These are phyloP conservation scores for Psilopsiagon aymara DNA, from an alignment of 2,113 vertebrate genomes.

Conservation along the genomic window DNA sequence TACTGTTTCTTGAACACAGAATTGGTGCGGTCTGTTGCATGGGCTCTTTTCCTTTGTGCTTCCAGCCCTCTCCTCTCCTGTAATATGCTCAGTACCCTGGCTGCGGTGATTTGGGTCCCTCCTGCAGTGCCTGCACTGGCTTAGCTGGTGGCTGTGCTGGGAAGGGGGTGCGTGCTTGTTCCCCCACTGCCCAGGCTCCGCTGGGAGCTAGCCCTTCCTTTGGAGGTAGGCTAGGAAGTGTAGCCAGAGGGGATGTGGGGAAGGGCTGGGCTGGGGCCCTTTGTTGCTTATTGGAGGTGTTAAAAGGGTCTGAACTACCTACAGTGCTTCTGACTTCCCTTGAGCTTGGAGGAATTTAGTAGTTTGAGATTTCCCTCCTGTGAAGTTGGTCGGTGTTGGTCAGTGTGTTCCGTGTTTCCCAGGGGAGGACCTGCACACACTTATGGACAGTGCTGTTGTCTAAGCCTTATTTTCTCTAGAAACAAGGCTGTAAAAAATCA, in stretches of 20 bases:
- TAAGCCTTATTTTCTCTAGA: background rate
- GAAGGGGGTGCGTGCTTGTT: fast-evolving
- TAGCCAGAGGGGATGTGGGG: background rate
- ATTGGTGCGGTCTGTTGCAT: background rate
- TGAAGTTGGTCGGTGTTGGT: background rate
- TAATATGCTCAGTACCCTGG: background rate
- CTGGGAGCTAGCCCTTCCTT: background rate
- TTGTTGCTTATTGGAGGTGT: fast-evolving
- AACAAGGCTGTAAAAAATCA: background rate
- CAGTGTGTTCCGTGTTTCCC: background rate
- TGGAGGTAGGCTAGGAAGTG: background rate
- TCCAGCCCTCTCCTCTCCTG: background rate
- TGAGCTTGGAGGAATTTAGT: background rate
- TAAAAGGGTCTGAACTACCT: background rate
- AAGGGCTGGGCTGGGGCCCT: background rate
- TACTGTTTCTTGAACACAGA: background rate
- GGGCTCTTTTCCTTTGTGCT: background rate
- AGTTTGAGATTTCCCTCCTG: background rate
- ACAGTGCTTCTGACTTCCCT: background rate
- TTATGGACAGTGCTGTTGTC: fast-evolving
- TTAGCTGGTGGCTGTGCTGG: background rate
- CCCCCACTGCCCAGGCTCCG: fast-evolving
- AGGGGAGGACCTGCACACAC: background rate
- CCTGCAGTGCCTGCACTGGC: background rate
- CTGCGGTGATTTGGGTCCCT: background rate